Evolutionary conservation across 1,140 invertebrate genomes (phyloP), one percentile per base, ranked within the genome.

Genomic region (Teleopsis dalmanni): DNA sequence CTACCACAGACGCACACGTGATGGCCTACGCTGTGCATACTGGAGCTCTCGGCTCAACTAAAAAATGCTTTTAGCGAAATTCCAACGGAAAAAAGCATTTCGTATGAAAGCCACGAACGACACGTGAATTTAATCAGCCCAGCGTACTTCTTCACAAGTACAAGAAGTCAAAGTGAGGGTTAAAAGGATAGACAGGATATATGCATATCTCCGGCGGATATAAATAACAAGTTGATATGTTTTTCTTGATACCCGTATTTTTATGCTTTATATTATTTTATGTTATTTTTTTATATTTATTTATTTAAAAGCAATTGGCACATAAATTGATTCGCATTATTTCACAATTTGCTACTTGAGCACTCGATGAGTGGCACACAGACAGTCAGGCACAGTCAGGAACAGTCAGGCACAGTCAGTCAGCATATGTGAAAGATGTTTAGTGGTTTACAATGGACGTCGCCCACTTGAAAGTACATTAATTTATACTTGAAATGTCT

Each of bases 111-210:
- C 14, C 29, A 38, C 37, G 33, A 40, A 22, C 34, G 37, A 55
- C 62, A 65, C 62, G 62, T 65, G 62, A 65, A 65, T 65, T 57
- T 65, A 65, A 65, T 65, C 59, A 62, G 62, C 52, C 53, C n/a
- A 19, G n/a, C 22, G 13, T 13, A 37, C 18, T 9, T 37, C 16
- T 18, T 7, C 18, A 19, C 13, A 37, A 18, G 13, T 10, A 25
- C 37, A 11, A 22, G 18, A 13, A 9, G 33, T 7, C 33, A 14
- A 34, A 14, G 33, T 34, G 13, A n/a, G 29, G 23, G 11, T 42
- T 27, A 9, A 26, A 26, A 26, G 40, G 40, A 18, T 43, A 43
- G 4, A 43, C 29, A 33, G 29, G 44, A 46, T 46, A 35, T 25
- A 35, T 14, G 25, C 44, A 35, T 46, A 46, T 46, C 44, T 46